Base-by-base conservation (phyloP, 2,113 vertebrate species). In the Forbesichthys papilliferus region DNA sequence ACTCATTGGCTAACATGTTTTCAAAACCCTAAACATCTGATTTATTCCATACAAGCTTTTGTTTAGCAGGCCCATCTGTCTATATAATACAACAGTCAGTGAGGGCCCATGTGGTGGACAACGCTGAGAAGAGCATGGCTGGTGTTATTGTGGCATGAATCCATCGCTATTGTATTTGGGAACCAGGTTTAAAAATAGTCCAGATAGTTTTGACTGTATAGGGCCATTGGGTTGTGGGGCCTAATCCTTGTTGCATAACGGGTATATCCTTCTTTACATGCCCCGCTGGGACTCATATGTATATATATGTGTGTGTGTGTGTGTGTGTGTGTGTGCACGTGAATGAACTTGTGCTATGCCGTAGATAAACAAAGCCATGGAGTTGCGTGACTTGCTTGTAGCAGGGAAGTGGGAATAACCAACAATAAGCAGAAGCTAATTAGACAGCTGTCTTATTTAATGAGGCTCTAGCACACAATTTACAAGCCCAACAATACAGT, bases 231-330 rank as follows among this genome's bases (percentile, higher is more conserved):
- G 82, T 49, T 79, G 71, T 71, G 68, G 61, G 64, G 61, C 74
- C 14, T 89, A 87, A 90, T 87, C 89, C 84, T 11, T 69, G 77
- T 90, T 91, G 84, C 68, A 83, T 88, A 88, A 90, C 80, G 62
- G 61, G 55, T 14, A 49, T 33, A 12, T 56, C 69, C 57, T 56
- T 69, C 69, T 59, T 54, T 57, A 71, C 63, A 61, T 59, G 52
- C 66, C 66, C 12, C 36, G 48, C 11, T 65, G 48, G 13, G 63
- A 27, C n/a, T 5, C 11, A 7, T 12, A 14, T 54, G 57, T 46
- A 34, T 14, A 27, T 16, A 16, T 16, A 51, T 66, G 68, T 57
- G 66, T 61, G 49, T 11, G 55, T 66, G 68, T 57, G 66, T 61
- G 49, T 11, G 66, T 12, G 61, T 16, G 75, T 48, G 70, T 53